Base-by-base conservation (phyloP, 2,888 invertebrate genomes). In the Frankliniella fusca region DNA sequence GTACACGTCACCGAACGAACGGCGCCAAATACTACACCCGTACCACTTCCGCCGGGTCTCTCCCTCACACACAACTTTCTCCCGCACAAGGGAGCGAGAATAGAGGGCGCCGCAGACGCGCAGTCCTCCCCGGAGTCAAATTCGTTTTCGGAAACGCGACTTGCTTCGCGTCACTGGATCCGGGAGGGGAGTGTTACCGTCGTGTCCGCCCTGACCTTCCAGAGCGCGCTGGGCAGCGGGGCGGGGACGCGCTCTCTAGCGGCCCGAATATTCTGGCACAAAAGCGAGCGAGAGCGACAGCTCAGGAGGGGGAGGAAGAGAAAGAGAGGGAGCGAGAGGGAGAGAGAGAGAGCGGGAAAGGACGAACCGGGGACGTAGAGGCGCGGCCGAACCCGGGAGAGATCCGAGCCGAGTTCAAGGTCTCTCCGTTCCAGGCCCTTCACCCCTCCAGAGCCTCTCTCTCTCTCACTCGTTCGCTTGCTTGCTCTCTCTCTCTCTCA, bases 391-490 rank as follows among this genome's bases (percentile, higher is more conserved):
- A 18, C 7, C 20, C 61, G 18, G 61, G 61, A 18, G 61, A 18
- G 61, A 18, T 54, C 54, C n/a, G 61, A 61, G 61, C 61, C 61
- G 61, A 61, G 61, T 61, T 61, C 61, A 61, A 61, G 61, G 61
- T 61, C 61, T 61, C 38, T 2, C 38, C 38, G 38, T 5, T 61
- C 61, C 61, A 61, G 61, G 61, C 20, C 61, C n/a, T 61, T 61
- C 61, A 61, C 61, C 61, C 61, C 61, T 61, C 61, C 20, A 7
- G n/a, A n/a, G 61, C 61, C 18, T 1, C 54, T n/a, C 61, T 18
- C 61, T 7, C 61, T n/a, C 15, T 38, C 38, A 3, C 38, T 38
- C 38, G 2, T 5, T 38, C 38, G 2, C 38, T 38, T 5, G 2
- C 38, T 38, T 5, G 2, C 38, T 38, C 38, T 38, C 38, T 38